Evolutionary conservation across 2,888 invertebrate genomes (phyloP).

Genomic region (Erpobdella octoculata): DNA sequence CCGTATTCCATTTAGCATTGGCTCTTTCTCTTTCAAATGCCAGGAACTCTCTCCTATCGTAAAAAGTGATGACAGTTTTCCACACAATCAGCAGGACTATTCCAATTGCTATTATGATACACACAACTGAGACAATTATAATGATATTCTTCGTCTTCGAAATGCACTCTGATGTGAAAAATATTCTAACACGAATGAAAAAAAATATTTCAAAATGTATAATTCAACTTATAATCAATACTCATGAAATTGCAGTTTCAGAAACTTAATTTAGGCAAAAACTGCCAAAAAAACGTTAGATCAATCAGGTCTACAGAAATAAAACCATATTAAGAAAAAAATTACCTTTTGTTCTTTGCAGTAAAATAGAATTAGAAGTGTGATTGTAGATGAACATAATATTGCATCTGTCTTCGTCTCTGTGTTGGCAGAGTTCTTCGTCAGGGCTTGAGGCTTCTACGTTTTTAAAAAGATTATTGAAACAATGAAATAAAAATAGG

Average conservation of each 20-base stretch:
- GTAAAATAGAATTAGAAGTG: background rate
- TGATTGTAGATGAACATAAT: conserved; percentile 8
- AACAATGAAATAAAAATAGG: too few relatives aligned
- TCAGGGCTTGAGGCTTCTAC: background rate
- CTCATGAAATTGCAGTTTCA: background rate
- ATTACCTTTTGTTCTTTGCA: conserved; percentile 11
- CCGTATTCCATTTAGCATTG: conserved; percentile 19
- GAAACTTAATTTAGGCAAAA: background rate
- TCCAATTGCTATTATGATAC: background rate
- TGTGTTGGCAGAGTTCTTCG: background rate
- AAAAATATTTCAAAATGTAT: background rate
- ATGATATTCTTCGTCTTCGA: background rate
- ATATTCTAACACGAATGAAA: too few relatives aligned
- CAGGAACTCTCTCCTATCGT: conserved; percentile 27
- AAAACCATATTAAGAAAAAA: background rate
- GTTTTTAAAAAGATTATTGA: too few relatives aligned
- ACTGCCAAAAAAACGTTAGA: background rate
- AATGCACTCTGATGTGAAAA: background rate
- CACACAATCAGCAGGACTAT: conserved; percentile 20
- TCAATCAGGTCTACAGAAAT: background rate
- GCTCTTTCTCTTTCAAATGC: conserved; percentile 21
- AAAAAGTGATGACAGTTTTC: conserved; percentile 25
- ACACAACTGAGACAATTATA: conserved; percentile 21
- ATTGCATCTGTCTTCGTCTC: background rate
- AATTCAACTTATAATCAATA: too few relatives aligned